These are phyloP conservation scores for Parnassius smintheus DNA, from an alignment of 2,888 invertebrate species.

Conservation along the genomic window DNA sequence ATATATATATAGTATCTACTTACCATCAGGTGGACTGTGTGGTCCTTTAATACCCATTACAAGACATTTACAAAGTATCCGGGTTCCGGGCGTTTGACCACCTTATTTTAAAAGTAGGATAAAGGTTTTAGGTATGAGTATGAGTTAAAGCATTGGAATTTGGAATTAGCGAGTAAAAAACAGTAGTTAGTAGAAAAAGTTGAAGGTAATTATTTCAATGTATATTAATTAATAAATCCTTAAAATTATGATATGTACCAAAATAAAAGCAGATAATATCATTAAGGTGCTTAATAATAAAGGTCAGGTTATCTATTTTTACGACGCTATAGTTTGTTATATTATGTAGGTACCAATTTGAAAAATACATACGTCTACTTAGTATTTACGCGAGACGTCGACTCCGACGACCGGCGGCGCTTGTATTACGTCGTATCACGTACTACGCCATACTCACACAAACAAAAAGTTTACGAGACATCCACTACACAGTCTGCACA, in stretches of 20 bases:
- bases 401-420: slow-evolving; percentile 46
- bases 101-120: no score
- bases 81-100: no score
- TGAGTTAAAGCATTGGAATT: no score
- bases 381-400: slow-evolving; percentile 66
- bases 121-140: no score
- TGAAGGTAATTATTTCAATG: no score
- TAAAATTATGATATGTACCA: neutral
- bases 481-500: slow-evolving; percentile 54
- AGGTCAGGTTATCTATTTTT: slow-evolving; percentile 10
- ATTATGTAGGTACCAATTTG: slow-evolving; percentile 29
- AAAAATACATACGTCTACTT: slow-evolving; percentile 39
- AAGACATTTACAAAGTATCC: no score
- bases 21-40: no score
- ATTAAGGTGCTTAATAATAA: neutral
- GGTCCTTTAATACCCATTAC: no score
- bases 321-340: slow-evolving; percentile 16
- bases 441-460: slow-evolving; percentile 66
- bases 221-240: no score
- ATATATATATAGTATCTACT: no score
- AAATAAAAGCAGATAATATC: neutral
- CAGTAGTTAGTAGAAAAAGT: no score
- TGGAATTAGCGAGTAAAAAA: no score
- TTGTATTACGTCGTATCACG: slow-evolving; percentile 57
- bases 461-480: slow-evolving; percentile 63